phyloP scores from a whole-genome alignment of 2,888 invertebrate species.

The Reticulitermes lucifugus region DNA sequence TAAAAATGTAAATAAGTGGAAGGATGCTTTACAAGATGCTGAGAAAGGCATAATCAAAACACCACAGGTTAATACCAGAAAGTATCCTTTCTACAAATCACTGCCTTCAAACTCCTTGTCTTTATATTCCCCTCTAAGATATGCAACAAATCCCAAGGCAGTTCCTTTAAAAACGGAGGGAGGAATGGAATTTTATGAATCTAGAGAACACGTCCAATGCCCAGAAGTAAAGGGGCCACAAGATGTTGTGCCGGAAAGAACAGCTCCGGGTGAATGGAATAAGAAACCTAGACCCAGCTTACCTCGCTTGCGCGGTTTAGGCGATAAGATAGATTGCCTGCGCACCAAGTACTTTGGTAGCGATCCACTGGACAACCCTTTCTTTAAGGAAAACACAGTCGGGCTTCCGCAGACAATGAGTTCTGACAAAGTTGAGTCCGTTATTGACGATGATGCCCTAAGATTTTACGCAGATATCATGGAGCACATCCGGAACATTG shows the following conservation, averaged over 20 bases:
- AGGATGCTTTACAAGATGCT: slow-evolving; percentile 53
- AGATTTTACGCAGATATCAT: slow-evolving; percentile 36
- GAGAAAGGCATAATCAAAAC: slow-evolving; percentile 3
- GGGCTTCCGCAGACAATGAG: neutral
- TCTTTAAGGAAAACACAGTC: slow-evolving; percentile 67
- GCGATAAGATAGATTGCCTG: slow-evolving; percentile 78
- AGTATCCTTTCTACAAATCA: slow-evolving; percentile 75
- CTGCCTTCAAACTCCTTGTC: slow-evolving; percentile 62
- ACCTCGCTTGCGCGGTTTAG: slow-evolving; percentile 71
- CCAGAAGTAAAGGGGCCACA: slow-evolving; percentile 60
- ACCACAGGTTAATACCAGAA: slow-evolving; percentile 57
- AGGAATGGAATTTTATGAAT: slow-evolving; percentile 79
- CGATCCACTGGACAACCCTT: slow-evolving; percentile 80
- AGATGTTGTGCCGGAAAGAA: slow-evolving; percentile 58
- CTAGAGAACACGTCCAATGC: slow-evolving; percentile 65
- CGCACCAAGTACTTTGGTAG: slow-evolving; percentile 75
- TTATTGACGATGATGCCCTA: slow-evolving; percentile 5
- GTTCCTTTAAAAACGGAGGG: slow-evolving; percentile 74
- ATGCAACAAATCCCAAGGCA: slow-evolving; percentile 72
- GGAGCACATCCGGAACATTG: slow-evolving; percentile 15
- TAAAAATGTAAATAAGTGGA: slow-evolving; percentile 62
- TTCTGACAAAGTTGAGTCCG: neutral
- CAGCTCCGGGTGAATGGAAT: slow-evolving; percentile 57
- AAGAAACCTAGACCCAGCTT: slow-evolving; percentile 56
- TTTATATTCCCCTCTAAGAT: slow-evolving; percentile 73